Evolutionary conservation across 1,140 invertebrate genomes (phyloP).

Genomic region (Drosophila nigromelanica): DNA sequence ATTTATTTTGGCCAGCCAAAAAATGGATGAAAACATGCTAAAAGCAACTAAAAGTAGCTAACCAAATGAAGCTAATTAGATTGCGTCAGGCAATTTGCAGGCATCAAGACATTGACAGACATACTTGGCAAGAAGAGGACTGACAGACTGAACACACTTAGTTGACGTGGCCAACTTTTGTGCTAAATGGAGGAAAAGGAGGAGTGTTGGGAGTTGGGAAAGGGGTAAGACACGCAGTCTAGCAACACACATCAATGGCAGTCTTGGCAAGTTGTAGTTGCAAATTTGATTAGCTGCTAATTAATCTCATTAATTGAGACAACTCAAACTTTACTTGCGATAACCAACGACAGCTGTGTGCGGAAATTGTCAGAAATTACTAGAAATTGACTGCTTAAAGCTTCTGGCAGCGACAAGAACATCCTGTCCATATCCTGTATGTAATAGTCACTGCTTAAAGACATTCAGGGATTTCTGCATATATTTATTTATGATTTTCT

Average conservation of each 20-base stretch:
- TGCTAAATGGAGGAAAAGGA: neutral
- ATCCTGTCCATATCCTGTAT: conserved; percentile 16
- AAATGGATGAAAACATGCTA: conserved; percentile 50
- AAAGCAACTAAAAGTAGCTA: conserved; percentile 71
- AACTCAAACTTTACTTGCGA: conserved; percentile 38
- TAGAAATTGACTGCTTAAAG: conserved; percentile 57
- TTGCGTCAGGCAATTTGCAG: conserved; percentile 72
- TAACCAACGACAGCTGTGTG: conserved; percentile 60
- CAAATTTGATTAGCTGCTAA: conserved; percentile 78
- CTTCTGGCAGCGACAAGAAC: conserved; percentile 2
- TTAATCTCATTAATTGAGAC: conserved; percentile 79
- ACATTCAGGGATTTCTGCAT: conserved; percentile 4
- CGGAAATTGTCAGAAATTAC: conserved; percentile 73
- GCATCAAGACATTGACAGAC: conserved; percentile 45
- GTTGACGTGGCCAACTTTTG: conserved; percentile 46
- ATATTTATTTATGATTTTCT: conserved; percentile 49
- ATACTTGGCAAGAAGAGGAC: conserved; percentile 29
- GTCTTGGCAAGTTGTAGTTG: conserved; percentile 49
- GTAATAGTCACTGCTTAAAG: conserved; percentile 42
- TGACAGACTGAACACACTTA: conserved; percentile 13
- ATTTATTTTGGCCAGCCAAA: conserved; percentile 17
- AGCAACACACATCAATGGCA: conserved; percentile 42
- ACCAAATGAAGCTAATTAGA: conserved; percentile 76
- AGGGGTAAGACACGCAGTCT: neutral
- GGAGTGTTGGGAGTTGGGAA: too few relatives aligned